Percentiles rank a stretch among this genome's conserved stretches.
phyloP scores from a whole-genome alignment of 2,888 invertebrate species.

The Morpho achilles region DNA sequence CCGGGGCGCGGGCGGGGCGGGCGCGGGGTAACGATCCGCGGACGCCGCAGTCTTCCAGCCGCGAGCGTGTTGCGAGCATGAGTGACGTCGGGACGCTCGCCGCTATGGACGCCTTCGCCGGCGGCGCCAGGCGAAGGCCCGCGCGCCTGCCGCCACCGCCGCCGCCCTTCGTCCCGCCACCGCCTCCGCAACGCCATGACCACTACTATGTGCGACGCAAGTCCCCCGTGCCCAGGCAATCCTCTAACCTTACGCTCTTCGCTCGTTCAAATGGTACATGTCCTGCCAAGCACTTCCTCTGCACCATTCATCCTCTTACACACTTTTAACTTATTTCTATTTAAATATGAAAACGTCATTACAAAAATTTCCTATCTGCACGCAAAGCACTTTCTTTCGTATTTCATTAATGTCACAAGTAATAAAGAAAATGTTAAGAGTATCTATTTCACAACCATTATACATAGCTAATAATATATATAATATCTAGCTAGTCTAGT shows the following conservation, averaged over 20 bases:
- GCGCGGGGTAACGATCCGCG: slow-evolving; percentile 43
- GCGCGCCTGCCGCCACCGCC: slow-evolving; percentile 71
- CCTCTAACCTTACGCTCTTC: slow-evolving; percentile 68
- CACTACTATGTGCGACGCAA: slow-evolving; percentile 75
- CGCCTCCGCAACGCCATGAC: slow-evolving; percentile 70
- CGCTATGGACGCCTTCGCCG: slow-evolving; percentile 76
- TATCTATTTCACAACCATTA: no score
- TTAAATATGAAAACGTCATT: neutral
- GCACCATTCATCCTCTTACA: slow-evolving; percentile 28
- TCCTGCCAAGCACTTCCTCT: slow-evolving; percentile 31
- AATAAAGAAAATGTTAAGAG: no score
- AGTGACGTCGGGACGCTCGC: slow-evolving; percentile 78
- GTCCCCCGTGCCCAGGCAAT: slow-evolving; percentile 68
- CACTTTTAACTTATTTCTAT: neutral
- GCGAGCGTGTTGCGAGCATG: slow-evolving; percentile 75
- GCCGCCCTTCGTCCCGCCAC: slow-evolving; percentile 72
- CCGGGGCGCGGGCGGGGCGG: slow-evolving; percentile 56
- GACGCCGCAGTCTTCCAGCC: slow-evolving; percentile 70
- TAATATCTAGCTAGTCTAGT: no score
- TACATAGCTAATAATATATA: no score
- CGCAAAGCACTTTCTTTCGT: neutral
- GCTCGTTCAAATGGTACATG: slow-evolving; percentile 66
- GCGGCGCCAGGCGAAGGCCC: slow-evolving; percentile 72
- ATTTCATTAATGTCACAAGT: neutral
- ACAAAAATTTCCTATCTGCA: neutral